Base-by-base conservation (phyloP, 2,113 vertebrate genomes). In the Catagonus wagneri region DNA sequence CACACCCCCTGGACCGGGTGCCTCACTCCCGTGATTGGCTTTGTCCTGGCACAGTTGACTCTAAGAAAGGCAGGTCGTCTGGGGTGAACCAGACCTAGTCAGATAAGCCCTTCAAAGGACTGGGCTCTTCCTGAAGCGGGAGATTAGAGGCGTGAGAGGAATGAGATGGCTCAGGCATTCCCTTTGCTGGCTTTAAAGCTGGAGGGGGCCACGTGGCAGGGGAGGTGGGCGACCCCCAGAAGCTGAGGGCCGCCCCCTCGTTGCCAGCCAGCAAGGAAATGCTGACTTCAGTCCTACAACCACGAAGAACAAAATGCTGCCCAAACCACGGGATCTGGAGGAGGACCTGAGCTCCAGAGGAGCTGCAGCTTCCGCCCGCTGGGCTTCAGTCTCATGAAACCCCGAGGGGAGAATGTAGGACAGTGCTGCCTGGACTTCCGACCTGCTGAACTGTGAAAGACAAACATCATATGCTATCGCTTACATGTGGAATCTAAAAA, bases 281-380 rank as follows among this genome's bases (percentile, higher is more conserved):
- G 7, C 32, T 23, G 69, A 58, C 81, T 15, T 83, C 54, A 36
- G 56, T 34, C 54, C 17, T 2, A 22, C 11, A 23, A 58, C 27
- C 20, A 1, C 20, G 13, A 25, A 56, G 25, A 90, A 23, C 63
- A 61, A 66, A 86, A 34, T 65, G 68, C 61, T 58, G 65, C 80
- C 44, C 29, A 25, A 58, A 27, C 44, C 50, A 7, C 34, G 3
- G 60, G 29, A 68, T 6, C 7, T 22, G 39, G 29, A 36, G 44
- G 92, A 60, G 36, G 63, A 23, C 27, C 27, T 6, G 29, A 75
- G 56, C 52, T 66, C 34, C 44, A 34, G 23, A 52, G 17, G 22
- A 34, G 6, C 6, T 25, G 32, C 20, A 0, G 61, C 9, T 2
- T 4, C 20, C 0, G n/a, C 17, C 36, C 13, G 52, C 15, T 6